A percentile compares a stretch with the other conserved stretches of the same genome.
Conservation (phyloP, 2,113 vertebrate genomes). For the Chionodraco myersi region DNA sequence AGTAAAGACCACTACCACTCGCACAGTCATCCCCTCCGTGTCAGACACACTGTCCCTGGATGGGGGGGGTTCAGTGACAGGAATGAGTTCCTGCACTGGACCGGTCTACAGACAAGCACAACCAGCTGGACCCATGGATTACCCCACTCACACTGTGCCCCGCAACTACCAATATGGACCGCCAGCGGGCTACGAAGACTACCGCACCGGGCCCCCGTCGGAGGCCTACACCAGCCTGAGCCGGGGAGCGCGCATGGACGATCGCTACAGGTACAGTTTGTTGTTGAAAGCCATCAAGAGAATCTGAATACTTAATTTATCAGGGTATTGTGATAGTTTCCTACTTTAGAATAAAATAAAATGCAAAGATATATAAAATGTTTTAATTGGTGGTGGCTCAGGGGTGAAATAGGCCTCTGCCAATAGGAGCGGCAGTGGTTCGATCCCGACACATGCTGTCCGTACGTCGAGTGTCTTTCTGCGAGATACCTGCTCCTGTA, state of each 20-base stretch:
- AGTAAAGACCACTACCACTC: constrained; percentile 92
- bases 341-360: too few species aligned
- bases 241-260: constrained; percentile 89
- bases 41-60: constrained; percentile 85
- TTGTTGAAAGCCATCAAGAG: not conserved
- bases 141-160: constrained; percentile 91
- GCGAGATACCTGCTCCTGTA: too few species aligned
- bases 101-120: constrained; percentile 87
- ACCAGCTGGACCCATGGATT: constrained; percentile 79
- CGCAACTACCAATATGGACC: constrained; percentile 95
- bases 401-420: too few species aligned
- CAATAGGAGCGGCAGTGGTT: too few species aligned
- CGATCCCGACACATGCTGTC: too few species aligned
- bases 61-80: constrained; percentile 83
- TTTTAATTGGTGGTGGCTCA: too few species aligned
- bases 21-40: constrained; percentile 88
- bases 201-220: constrained; percentile 77
- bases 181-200: constrained; percentile 85
- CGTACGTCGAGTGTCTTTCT: too few species aligned
- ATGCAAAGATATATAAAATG: too few species aligned
- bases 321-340: too few species aligned
- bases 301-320: too few species aligned
- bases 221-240: constrained; percentile 90
- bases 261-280: constrained; percentile 86
- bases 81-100: constrained; percentile 82